Evolutionary conservation across 2,113 vertebrate species (phyloP).

Genomic region (Cyrtonyx montezumae): DNA sequence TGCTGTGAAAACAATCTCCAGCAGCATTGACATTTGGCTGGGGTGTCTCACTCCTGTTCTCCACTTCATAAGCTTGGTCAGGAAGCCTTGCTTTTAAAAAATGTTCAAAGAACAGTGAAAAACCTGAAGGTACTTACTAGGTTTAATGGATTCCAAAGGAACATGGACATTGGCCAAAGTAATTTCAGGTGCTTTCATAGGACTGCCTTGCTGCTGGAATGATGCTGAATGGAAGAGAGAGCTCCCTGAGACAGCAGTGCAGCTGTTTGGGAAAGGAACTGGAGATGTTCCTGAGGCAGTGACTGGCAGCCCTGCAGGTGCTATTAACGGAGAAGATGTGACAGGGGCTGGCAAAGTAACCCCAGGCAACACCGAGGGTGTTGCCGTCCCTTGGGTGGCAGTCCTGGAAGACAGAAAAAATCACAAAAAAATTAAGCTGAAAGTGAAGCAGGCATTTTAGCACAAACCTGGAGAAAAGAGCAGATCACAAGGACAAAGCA

Average conservation of each 20-base stretch:
- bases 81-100: not conserved
- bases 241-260: slow-evolving; percentile 74
- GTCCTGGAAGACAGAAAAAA: slow-evolving; percentile 68
- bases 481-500: not conserved
- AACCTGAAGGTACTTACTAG: slow-evolving; percentile 83
- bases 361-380: slow-evolving; percentile 58
- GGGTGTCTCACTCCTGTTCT: not conserved
- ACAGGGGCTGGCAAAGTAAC: slow-evolving; percentile 38
- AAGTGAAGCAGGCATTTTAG: not conserved
- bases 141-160: slow-evolving; percentile 90
- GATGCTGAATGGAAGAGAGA: slow-evolving; percentile 81
- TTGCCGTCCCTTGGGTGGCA: slow-evolving; percentile 38
- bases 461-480: not conserved
- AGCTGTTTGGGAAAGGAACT: slow-evolving; percentile 55
- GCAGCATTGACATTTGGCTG: not conserved
- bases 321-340: slow-evolving; percentile 21
- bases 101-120: not conserved
- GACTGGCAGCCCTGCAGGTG: slow-evolving; percentile 27
- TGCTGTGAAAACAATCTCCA: not conserved
- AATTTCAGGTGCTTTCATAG: slow-evolving; percentile 77
- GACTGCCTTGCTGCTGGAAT: slow-evolving; percentile 81
- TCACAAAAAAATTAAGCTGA: not conserved
- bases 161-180: slow-evolving; percentile 88
- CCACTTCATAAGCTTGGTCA: not conserved
- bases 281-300: slow-evolving; percentile 56